phyloP scores from a whole-genome alignment of 1,140 invertebrate species.

The Camponotus floridanus region DNA sequence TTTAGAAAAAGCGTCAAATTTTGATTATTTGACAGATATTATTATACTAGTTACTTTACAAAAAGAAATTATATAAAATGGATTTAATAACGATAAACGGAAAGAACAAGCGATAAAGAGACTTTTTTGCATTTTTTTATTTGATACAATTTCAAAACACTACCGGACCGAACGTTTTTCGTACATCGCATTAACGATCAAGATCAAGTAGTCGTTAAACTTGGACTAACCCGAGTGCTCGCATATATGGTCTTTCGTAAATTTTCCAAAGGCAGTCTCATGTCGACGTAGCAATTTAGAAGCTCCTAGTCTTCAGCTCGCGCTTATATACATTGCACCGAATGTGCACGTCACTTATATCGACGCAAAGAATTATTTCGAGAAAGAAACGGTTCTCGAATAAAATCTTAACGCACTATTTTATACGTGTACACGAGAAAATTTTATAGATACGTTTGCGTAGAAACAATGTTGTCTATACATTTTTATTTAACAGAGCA shows the following conservation, averaged over 20 bases:
- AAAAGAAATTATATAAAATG: background rate
- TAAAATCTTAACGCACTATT: background rate
- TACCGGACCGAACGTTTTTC: constrained; percentile 1
- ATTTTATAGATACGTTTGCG: background rate
- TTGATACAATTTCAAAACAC: background rate
- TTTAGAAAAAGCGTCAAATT: background rate
- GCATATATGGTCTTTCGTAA: constrained; percentile 59
- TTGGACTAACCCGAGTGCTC: constrained; percentile 23
- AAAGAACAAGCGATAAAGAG: constrained; percentile 1
- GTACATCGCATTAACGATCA: constrained; percentile 20
- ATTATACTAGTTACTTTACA: background rate
- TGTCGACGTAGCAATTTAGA: constrained; percentile 49
- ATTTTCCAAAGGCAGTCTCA: constrained; percentile 46
- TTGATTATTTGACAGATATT: background rate
- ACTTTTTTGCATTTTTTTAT: background rate
- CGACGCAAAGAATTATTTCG: background rate
- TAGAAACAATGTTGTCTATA: background rate
- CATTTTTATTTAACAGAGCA: background rate
- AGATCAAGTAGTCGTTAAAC: constrained; percentile 41
- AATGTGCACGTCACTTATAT: constrained; percentile 9
- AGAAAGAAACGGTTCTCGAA: background rate
- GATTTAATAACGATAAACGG: background rate
- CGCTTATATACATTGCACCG: constrained; percentile 9
- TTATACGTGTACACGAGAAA: background rate
- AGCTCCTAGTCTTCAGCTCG: constrained; percentile 2